Base-by-base conservation (phyloP, 2,797 vertebrate species). In the Gobio occitaniae region DNA sequence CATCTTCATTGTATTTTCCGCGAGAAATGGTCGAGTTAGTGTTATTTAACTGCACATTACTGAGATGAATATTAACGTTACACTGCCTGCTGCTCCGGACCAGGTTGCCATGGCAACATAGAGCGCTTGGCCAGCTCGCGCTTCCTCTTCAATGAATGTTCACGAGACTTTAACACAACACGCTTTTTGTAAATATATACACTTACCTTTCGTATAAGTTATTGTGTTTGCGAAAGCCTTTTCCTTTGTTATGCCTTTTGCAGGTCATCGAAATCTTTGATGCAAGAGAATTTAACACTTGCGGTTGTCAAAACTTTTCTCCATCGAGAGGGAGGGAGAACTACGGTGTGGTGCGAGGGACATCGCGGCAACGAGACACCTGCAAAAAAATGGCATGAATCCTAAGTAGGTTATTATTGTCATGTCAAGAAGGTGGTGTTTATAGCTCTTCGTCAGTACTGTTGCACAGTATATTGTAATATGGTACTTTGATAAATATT, bases 101-200 rank as follows among this genome's bases (percentile, higher is more conserved):
- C 74, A 4, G 86, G 94, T 95, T 90, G 92, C 80, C 92, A 94
- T 94, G 91, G 90, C 89, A 95, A 95, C 95, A 59, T 11, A 41
- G 25, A 78, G 38, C 82, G 84, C 85, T 85, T 69, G 89, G 47
- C 68, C 84, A 89, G 52, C 54, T 83, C 41, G 84, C 87, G 78
- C 4, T 41, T 68, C 83, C 41, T 68, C 25, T 66, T 59, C 44
- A 41, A 25, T 54, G 50, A 81, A 63, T 78, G 47, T 38, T 47
- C 36, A 16, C 69, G 44, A 48, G n/a, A 74, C 66, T 16, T 38
- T 17, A 65, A 38, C 11, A n/a, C 8, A 75, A 41, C 9, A 3
- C 6, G 66, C 29, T 38, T 47, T 65, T 78, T 13, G 3, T 41
- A 11, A 38, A 72, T n/a, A 78, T n/a, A 78, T 48, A 38, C 32